Evolutionary conservation across 92 coral and sea anemone genomes (phyloP).

Genomic region (Epizoanthus rinbou): DNA sequence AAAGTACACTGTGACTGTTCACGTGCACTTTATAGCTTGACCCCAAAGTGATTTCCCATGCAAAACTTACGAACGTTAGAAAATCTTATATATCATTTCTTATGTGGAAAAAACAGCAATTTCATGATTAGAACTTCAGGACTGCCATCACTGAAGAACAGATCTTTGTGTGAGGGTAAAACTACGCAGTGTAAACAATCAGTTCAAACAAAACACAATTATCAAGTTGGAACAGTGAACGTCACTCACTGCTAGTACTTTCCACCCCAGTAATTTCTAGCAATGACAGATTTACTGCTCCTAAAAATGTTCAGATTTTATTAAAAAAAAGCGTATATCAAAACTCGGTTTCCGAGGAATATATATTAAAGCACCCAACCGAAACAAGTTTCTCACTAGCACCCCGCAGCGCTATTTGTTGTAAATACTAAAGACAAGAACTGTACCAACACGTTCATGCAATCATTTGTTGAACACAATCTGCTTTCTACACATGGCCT

Average conservation of each 20-base stretch:
- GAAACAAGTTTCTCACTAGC: not conserved
- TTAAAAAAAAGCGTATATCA: not conserved
- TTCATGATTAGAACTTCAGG: not conserved
- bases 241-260: not conserved
- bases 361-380: constrained; percentile 8
- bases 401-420: constrained; percentile 41
- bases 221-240: constrained; percentile 8
- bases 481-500: constrained; percentile 30
- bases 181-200: constrained; percentile 18
- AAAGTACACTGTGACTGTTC: no score
- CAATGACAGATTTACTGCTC: not conserved
- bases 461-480: constrained; percentile 19
- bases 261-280: constrained; percentile 4
- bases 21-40: not conserved
- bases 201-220: constrained; percentile 10
- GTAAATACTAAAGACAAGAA: constrained; percentile 27
- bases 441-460: constrained; percentile 11
- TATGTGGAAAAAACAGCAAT: not conserved
- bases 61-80: not conserved
- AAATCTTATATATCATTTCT: not conserved
- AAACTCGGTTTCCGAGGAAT: not conserved
- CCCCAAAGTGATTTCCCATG: not conserved
- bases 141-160: constrained; percentile 1
- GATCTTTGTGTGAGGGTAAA: constrained; percentile 6
- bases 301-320: constrained; percentile 1